phyloP scores from a whole-genome alignment of 2,113 vertebrate genomes.

The Nyctibius bracteatus region DNA sequence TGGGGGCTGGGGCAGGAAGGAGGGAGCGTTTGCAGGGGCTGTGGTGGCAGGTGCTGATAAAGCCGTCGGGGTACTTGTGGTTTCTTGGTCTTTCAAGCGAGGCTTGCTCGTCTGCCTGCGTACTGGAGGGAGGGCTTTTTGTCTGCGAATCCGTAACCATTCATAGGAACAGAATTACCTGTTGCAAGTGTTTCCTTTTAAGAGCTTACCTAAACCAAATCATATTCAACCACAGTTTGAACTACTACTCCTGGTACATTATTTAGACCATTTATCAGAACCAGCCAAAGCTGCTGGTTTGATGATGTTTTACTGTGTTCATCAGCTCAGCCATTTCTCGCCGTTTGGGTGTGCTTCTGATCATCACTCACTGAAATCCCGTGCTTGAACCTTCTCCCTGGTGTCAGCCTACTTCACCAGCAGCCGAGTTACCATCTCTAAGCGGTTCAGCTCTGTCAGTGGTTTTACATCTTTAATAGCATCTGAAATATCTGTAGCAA shows the following conservation, averaged over 20 bases:
- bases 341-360: background rate
- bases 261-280: background rate
- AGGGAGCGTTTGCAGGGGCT: background rate
- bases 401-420: background rate
- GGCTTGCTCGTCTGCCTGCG: background rate
- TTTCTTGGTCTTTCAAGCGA: background rate
- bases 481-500: constrained; percentile 14
- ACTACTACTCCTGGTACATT: background rate
- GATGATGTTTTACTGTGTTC: background rate
- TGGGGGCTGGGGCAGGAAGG: fast-evolving
- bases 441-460: background rate
- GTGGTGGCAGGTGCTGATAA: background rate
- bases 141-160: background rate
- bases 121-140: background rate
- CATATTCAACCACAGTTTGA: background rate
- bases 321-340: background rate
- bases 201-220: background rate
- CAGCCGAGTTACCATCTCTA: background rate
- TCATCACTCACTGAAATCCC: background rate
- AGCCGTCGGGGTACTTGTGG: background rate
- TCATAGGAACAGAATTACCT: background rate
- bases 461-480: constrained; percentile 46
- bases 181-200: background rate
- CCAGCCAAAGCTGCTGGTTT: background rate
- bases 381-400: background rate